Evolutionary conservation across 2,888 invertebrate genomes (phyloP).

Genomic region (Fabriciana adippe): DNA sequence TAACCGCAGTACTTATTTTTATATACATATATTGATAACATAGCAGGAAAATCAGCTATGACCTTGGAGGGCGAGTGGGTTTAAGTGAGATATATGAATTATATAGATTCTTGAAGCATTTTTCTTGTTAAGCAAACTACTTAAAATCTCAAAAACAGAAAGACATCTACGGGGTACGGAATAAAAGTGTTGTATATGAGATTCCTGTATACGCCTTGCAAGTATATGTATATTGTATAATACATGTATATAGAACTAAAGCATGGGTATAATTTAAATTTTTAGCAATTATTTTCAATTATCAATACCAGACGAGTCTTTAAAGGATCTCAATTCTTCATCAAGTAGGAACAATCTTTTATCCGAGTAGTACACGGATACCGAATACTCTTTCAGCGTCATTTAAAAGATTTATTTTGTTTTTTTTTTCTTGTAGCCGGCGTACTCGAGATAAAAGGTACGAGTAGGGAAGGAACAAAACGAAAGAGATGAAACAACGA

Average conservation of each 20-base stretch:
- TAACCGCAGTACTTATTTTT: constrained; percentile 29
- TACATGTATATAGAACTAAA: too few species aligned
- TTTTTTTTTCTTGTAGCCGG: constrained; percentile 77
- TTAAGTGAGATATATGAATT: constrained; percentile 16
- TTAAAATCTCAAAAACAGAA: too few species aligned
- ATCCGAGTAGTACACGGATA: constrained; percentile 68
- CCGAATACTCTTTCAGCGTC: constrained; percentile 75
- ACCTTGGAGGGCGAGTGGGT: constrained; percentile 41
- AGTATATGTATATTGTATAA: too few species aligned
- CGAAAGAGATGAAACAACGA: constrained; percentile 72
- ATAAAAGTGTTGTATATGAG: too few species aligned
- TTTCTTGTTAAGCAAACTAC: too few species aligned
- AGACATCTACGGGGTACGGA: too few species aligned
- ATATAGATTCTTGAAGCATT: too few species aligned
- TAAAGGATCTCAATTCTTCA: constrained; percentile 68
- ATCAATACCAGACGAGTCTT: constrained; percentile 56
- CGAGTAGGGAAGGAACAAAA: constrained; percentile 69
- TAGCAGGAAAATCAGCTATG: constrained; percentile 53
- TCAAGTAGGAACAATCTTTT: constrained; percentile 70
- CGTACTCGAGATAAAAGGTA: constrained; percentile 75
- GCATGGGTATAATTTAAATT: background rate
- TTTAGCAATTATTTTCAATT: constrained; percentile 37
- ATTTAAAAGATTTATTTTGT: constrained; percentile 53
- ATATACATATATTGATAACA: constrained; percentile 42
- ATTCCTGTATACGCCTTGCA: too few species aligned